Evolutionary conservation across 2,888 invertebrate species (phyloP), one percentile per base, ranked within the genome.

Genomic region (Eupithecia vulgata): DNA sequence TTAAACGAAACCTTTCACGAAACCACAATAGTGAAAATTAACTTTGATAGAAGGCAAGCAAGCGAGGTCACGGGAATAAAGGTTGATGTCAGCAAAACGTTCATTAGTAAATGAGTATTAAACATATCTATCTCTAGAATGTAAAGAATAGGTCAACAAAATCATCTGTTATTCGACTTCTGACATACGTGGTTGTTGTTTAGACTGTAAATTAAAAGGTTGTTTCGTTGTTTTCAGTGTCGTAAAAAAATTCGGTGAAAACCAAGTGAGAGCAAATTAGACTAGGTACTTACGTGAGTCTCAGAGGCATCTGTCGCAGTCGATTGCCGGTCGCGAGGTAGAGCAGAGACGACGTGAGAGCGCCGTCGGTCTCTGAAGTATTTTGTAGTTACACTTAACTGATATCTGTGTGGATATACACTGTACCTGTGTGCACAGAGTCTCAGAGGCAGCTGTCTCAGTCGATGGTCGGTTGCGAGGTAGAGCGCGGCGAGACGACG

Each of bases 391-490:
- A 61, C 17, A 61, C 34, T 61, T 13, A 17, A 34, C 21, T 15
- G 35, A 21, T 35, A 1, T n/a, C 10, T n/a, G 35, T 35, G 12
- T n/a, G n/a, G 35, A 35, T n/a, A 35, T 35, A 64, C n/a, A 34
- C n/a, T 40, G 81, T 68, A 91, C 93, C 92, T 86, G 79, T 92
- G 92, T 69, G 87, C 88, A 85, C 89, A 96, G 76, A 89, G 95
- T 62, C 94, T 91, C 68, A 96, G 85, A 3, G 94, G 94, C 76
- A 95, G 84, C 84, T 96, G 96, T 68, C 95, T 88, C 67, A 96
- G 85, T 25, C 95, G 88, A 81, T 93, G 90, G 86, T 96, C 96
- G 1, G 96, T 95, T 64, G 95, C 95, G 34, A 96, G 95, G 84
- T 95, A 96, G 52, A 96, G 88, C 68, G 95, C 93, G 83, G 95